Percentiles rank a stretch among this genome's conserved stretches.
phyloP scores from a whole-genome alignment of 1,140 invertebrate species.

The Arion vulgaris region DNA sequence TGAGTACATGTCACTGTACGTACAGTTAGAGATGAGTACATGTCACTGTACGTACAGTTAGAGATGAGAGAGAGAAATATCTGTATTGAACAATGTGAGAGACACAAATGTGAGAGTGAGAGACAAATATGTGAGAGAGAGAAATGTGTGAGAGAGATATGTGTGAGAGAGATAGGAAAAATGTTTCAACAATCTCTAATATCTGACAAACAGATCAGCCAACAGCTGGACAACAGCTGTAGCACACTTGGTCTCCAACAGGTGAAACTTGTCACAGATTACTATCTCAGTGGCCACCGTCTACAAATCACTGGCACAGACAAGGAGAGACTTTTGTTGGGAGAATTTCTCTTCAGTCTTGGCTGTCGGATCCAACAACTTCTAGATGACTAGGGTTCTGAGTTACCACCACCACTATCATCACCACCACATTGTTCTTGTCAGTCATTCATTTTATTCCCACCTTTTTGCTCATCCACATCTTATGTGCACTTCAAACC shows the following conservation, averaged over 20 bases:
- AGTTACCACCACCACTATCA: too few relatives aligned
- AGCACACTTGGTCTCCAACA: conserved; percentile 56
- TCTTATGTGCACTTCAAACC: too few relatives aligned
- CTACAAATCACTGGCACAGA: conserved; percentile 17
- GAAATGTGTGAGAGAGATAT: too few relatives aligned
- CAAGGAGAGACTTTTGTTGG: conserved; percentile 52
- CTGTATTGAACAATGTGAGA: not conserved
- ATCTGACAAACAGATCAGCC: not conserved
- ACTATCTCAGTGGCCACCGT: conserved; percentile 52
- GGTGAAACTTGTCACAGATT: conserved; percentile 60
- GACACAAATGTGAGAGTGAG: not conserved
- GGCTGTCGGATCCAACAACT: conserved; percentile 56
- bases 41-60: too few relatives aligned
- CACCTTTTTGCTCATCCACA: too few relatives aligned
- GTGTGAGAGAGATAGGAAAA: too few relatives aligned
- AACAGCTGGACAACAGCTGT: conserved; percentile 13
- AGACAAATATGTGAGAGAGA: too few relatives aligned
- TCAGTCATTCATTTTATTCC: too few relatives aligned
- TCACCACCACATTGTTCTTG: too few relatives aligned
- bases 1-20: too few relatives aligned
- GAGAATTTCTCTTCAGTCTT: conserved; percentile 59
- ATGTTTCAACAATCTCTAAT: too few relatives aligned
- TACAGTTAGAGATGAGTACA: too few relatives aligned
- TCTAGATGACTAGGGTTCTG: conserved; percentile 60
- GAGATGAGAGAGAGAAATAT: not conserved